Base-by-base conservation (phyloP, 2,888 invertebrate genomes). In the Hetaerina titia region DNA sequence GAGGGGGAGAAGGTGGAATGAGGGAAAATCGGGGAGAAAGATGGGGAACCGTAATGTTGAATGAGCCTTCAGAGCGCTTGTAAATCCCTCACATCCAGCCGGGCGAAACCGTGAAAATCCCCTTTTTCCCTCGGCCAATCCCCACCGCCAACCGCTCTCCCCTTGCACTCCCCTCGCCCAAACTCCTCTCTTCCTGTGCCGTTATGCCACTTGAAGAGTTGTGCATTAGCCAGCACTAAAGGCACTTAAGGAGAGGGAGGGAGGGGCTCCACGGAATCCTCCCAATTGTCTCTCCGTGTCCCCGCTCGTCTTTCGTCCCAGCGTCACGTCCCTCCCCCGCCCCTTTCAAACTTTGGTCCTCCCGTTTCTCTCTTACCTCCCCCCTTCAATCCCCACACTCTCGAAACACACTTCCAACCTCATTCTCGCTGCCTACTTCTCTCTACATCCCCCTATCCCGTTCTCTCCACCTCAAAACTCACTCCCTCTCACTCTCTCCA, bases 331-430 rank as follows among this genome's bases (percentile, higher is more conserved):
- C n/a, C 88, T 56, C 45, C 60, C 60, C 63, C 63, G 69, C 69
- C 90, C 63, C 15, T 25, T 15, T 63, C 11, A 56, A 11, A 22
- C 25, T 60, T 25, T 19, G 58, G 2, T n/a, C 90, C 60, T 58
- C 15, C 25, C 8, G 22, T 6, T 22, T 19, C 92, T 31, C 92
- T 8, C 15, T 56, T 17, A 45, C 64, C 56, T 56, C 22, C 9
- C 60, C n/a, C 19, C 57, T 9, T 92, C 56, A 13, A 8, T 56
- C 22, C 89, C 56, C 15, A 15, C 89, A 56, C n/a, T 57, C 69
- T 81, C 81, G 81, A 13, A 81, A 81, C 31, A 81, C 81, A 64
- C 90, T 90, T 90, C 90, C 89, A 63, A 22, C 31, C 90, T n/a
- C n/a, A 69, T 69, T n/a, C 69, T 7, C 22, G 69, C 69, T 69